Conservation (phyloP, 2,797 vertebrate species). For the Sparus aurata region DNA sequence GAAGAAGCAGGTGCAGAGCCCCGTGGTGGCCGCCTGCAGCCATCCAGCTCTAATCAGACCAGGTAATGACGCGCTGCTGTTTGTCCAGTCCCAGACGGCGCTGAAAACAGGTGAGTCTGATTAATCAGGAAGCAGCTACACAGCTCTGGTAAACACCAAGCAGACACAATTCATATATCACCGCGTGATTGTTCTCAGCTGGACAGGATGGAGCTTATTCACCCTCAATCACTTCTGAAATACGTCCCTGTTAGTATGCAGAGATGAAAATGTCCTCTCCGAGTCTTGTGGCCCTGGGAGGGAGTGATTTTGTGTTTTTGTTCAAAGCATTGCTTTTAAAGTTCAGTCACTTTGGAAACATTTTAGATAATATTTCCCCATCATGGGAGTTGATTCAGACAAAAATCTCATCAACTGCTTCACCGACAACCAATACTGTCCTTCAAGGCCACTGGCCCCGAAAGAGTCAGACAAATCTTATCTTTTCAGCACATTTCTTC, state of each 20-base stretch:
- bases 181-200: constrained; percentile 76
- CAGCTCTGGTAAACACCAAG: constrained; percentile 64
- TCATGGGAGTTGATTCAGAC: constrained; percentile 32
- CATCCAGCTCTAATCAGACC: constrained; percentile 72
- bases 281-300: background rate
- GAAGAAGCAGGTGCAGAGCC: constrained; percentile 67
- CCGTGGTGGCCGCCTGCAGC: constrained; percentile 55
- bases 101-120: constrained; percentile 74
- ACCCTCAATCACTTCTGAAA: constrained; percentile 60
- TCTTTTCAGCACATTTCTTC: constrained; percentile 48
- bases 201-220: constrained; percentile 69
- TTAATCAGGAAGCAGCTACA: constrained; percentile 71
- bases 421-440: constrained; percentile 51
- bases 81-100: constrained; percentile 71
- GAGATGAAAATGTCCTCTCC: background rate
- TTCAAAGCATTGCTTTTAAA: constrained; percentile 26
- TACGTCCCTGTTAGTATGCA: constrained; percentile 33
- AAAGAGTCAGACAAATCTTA: constrained; percentile 37
- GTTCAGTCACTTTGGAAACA: constrained; percentile 12
- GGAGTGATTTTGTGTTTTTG: constrained; percentile 5
- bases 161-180: constrained; percentile 74
- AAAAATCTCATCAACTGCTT: constrained; percentile 63
- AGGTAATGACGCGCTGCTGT: constrained; percentile 72
- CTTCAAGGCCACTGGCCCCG: constrained; percentile 45
- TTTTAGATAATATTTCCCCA: constrained; percentile 39